Evolutionary conservation across 2,888 invertebrate species (phyloP).

Genomic region (Azorinus chamasolen): DNA sequence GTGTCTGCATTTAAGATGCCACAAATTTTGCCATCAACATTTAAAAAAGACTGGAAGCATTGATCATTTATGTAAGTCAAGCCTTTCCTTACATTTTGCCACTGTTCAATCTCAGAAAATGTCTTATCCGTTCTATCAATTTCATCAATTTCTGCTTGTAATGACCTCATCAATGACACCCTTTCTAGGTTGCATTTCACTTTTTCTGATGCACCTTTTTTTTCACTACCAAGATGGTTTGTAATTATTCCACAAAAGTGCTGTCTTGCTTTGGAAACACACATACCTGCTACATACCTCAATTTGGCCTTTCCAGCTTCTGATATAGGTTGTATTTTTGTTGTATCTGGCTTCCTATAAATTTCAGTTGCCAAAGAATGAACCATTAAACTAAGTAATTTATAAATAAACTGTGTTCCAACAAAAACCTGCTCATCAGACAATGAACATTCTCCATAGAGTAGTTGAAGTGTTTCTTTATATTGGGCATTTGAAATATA

Average conservation of each 20-base stretch:
- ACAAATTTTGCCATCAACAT: conserved; percentile 5
- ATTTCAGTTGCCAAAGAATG: conserved; percentile 1
- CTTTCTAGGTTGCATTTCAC: conserved; percentile 4
- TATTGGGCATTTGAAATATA: conserved; percentile 6
- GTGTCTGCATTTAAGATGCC: conserved; percentile 4
- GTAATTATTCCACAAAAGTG: conserved; percentile 15
- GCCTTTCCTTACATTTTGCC: conserved; percentile 36
- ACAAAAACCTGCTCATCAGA: conserved; percentile 18
- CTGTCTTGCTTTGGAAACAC: conserved; percentile 30
- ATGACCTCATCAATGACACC: not conserved
- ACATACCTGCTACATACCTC: conserved; percentile 47
- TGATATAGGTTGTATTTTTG: conserved; percentile 7
- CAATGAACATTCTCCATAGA: conserved; percentile 10
- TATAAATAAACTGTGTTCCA: conserved; percentile 6
- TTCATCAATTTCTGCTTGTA: conserved; percentile 20
- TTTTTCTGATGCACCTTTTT: conserved; percentile 6
- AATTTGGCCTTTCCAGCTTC: conserved; percentile 40
- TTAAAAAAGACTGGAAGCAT: conserved; percentile 32
- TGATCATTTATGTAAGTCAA: conserved; percentile 35
- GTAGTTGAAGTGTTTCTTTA: conserved; percentile 2
- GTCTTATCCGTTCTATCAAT: conserved; percentile 8
- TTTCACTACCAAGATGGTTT: conserved; percentile 9
- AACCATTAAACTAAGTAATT: conserved; percentile 1
- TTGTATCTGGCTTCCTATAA: not conserved
- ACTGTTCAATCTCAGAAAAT: conserved; percentile 37